A percentile compares a stretch with the other conserved stretches of the same genome.
Evolutionary conservation across 2,888 invertebrate genomes (phyloP).

Genomic region (Synergus itoensis): DNA sequence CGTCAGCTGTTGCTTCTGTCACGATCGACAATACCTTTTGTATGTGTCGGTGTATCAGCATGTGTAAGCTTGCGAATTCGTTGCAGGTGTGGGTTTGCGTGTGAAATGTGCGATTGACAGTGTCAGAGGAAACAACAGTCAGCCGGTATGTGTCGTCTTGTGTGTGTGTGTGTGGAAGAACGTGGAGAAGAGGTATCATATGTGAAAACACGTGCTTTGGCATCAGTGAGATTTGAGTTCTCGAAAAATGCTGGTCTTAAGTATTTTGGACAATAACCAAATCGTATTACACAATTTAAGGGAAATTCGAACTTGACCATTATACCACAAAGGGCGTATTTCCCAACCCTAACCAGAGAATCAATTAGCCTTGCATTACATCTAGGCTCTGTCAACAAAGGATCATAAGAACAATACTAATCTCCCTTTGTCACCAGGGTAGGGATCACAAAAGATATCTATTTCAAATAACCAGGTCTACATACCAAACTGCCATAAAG

Average conservation of each 20-base stretch:
- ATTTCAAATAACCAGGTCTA: neutral
- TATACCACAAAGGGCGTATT: neutral
- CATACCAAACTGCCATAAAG: neutral
- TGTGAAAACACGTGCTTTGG: slow-evolving; percentile 40
- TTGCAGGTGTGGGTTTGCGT: neutral
- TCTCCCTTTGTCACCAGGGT: neutral
- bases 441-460: neutral
- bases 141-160: slow-evolving; percentile 9
- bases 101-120: neutral
- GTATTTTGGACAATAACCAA: too few species aligned
- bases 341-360: neutral
- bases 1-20: slow-evolving; percentile 68
- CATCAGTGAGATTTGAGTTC: neutral
- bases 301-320: neutral
- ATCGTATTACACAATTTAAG: too few species aligned
- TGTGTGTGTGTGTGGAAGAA: slow-evolving; percentile 14
- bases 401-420: slow-evolving; percentile 1
- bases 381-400: neutral
- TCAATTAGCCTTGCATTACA: neutral
- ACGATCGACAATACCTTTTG: slow-evolving; percentile 42
- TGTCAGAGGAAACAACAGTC: slow-evolving; percentile 11
- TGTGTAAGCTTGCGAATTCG: neutral
- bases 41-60: neutral
- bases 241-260: too few species aligned
- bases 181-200: slow-evolving; percentile 24